Percentiles rank a stretch among this genome's conserved stretches.
Conservation (phyloP, 2,113 vertebrate genomes). For the Nymphicus hollandicus region DNA sequence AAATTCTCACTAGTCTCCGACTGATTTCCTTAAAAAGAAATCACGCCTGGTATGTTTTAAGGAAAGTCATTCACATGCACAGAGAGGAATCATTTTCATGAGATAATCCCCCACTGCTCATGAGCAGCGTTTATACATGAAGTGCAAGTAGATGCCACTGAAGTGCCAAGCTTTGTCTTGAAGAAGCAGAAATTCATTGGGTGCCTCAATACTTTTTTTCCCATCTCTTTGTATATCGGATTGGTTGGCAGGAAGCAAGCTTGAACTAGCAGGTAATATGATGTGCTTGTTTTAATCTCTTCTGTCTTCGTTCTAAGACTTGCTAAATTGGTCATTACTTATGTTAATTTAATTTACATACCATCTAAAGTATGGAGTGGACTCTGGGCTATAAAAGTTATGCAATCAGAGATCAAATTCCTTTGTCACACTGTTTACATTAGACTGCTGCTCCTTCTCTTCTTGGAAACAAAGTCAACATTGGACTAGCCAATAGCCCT, state of each 20-base stretch:
- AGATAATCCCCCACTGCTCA: background rate
- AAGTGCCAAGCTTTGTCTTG: background rate
- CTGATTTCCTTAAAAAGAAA: background rate
- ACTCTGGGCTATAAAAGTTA: background rate
- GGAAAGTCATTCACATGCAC: background rate
- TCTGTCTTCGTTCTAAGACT: background rate
- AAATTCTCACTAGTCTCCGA: background rate
- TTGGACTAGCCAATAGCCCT: background rate
- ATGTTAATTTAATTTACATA: background rate
- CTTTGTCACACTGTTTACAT: background rate
- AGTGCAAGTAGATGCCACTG: background rate
- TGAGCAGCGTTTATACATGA: fast-evolving
- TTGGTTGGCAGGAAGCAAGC: background rate
- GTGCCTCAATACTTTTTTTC: background rate
- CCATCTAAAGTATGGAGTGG: background rate
- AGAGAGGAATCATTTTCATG: background rate
- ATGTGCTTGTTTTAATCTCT: background rate
- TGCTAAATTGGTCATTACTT: background rate
- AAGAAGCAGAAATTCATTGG: background rate
- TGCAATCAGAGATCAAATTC: background rate
- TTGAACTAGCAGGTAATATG: background rate
- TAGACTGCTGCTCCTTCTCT: background rate
- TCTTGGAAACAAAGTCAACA: background rate
- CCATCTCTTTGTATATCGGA: background rate
- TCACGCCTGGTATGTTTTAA: background rate